These are phyloP conservation scores for Caradrina clavipalpis DNA, from an alignment of 2,888 invertebrate species.

Conservation along the genomic window DNA sequence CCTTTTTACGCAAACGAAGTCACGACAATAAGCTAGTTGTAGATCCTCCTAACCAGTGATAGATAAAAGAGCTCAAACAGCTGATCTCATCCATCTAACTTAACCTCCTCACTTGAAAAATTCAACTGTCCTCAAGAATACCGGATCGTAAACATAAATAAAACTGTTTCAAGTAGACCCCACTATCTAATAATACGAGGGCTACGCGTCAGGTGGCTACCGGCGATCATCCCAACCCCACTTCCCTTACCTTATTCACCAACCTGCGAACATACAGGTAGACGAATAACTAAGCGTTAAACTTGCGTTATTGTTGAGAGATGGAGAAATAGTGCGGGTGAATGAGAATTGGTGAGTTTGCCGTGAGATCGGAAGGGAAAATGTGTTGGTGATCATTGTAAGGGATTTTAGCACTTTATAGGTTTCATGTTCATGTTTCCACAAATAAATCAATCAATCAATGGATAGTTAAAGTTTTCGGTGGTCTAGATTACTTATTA, in stretches of 20 bases:
- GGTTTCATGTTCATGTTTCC: too few species aligned
- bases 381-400: too few species aligned
- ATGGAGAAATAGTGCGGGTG: neutral
- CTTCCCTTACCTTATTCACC: conserved; percentile 38
- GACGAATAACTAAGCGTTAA: conserved; percentile 24
- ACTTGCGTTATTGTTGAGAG: conserved; percentile 11
- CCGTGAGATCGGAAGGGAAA: neutral
- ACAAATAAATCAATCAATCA: too few species aligned
- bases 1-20: too few species aligned
- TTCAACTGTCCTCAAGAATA: conserved; percentile 8
- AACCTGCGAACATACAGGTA: conserved; percentile 45
- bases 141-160: conserved; percentile 20
- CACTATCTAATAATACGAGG: conserved; percentile 47
- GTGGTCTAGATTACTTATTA: too few species aligned
- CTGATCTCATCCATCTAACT: neutral
- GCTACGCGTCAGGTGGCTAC: conserved; percentile 52
- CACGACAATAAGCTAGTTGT: too few species aligned
- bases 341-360: neutral
- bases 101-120: conserved; percentile 19
- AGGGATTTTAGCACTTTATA: too few species aligned
- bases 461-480: too few species aligned
- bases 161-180: conserved; percentile 29
- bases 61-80: neutral
- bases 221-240: conserved; percentile 47
- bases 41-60: too few species aligned